These are phyloP conservation scores for Pseudomyrmex flavicornis DNA, from an alignment of 1,140 invertebrate species.

Conservation along the genomic window DNA sequence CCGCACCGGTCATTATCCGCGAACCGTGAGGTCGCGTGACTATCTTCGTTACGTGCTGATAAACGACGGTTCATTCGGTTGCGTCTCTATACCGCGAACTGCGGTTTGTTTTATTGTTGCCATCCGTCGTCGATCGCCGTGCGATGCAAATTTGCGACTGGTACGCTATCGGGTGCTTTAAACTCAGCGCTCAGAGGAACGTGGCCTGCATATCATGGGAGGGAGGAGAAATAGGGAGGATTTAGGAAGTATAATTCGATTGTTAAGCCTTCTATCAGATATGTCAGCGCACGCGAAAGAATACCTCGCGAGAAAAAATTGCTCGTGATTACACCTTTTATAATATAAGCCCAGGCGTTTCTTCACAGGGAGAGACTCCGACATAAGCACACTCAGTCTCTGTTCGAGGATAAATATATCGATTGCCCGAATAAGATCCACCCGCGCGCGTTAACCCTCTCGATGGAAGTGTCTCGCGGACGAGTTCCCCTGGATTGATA, in stretches of 20 bases:
- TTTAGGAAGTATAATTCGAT: not conserved
- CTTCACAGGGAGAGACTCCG: too few relatives aligned
- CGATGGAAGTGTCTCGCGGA: constrained; percentile 6
- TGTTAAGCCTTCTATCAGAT: not conserved
- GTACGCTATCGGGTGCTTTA: constrained; percentile 7
- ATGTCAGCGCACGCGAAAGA: not conserved
- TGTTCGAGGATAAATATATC: constrained; percentile 8
- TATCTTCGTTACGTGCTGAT: constrained; percentile 62
- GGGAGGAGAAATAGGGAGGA: not conserved
- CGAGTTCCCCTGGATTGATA: not conserved
- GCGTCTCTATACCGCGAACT: constrained; percentile 22
- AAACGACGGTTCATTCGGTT: constrained; percentile 48
- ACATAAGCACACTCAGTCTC: not conserved
- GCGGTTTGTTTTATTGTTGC: constrained; percentile 48
- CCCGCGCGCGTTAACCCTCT: not conserved
- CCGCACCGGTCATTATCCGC: constrained; percentile 48
- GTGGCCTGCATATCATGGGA: not conserved
- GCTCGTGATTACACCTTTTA: not conserved
- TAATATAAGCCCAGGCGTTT: not conserved
- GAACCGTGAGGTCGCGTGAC: constrained; percentile 60
- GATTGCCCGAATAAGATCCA: not conserved
- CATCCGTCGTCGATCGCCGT: constrained; percentile 33
- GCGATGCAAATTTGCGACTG: constrained; percentile 26
- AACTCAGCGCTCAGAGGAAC: not conserved
- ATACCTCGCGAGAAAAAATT: not conserved